These are phyloP conservation scores for Catharus ustulatus DNA, from an alignment of 2,797 vertebrate species.

Conservation along the genomic window DNA sequence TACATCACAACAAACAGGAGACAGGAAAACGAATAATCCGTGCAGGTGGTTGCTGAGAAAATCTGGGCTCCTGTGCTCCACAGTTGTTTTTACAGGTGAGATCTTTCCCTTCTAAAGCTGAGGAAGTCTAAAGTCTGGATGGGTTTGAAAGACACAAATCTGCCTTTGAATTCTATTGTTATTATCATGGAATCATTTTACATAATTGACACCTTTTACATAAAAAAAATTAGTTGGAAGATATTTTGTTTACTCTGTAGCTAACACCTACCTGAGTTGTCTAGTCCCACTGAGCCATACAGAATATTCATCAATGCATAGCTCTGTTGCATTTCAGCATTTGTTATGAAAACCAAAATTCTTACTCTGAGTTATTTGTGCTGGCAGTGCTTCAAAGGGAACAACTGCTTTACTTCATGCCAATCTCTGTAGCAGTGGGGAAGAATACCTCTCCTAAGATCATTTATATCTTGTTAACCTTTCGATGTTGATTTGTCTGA, in stretches of 20 bases:
- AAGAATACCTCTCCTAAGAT: slow-evolving; percentile 64
- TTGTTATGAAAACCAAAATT: slow-evolving; percentile 68
- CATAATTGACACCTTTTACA: slow-evolving; percentile 38
- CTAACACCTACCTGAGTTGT: slow-evolving; percentile 40
- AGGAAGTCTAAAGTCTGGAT: slow-evolving; percentile 7
- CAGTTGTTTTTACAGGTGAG: slow-evolving; percentile 62
- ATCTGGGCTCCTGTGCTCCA: background rate
- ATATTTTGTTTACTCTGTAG: slow-evolving; percentile 56
- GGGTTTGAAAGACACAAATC: slow-evolving; percentile 28
- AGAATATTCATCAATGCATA: slow-evolving; percentile 51
- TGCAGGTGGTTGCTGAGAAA: background rate
- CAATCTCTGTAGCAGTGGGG: slow-evolving; percentile 56
- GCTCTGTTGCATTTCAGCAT: slow-evolving; percentile 61
- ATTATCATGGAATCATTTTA: slow-evolving; percentile 13
- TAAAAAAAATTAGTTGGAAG: background rate
- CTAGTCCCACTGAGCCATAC: slow-evolving; percentile 35
- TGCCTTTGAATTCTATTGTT: slow-evolving; percentile 48
- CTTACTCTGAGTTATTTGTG: slow-evolving; percentile 68
- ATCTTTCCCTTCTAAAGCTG: slow-evolving; percentile 6
- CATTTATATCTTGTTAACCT: slow-evolving; percentile 64
- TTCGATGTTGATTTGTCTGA: slow-evolving; percentile 59
- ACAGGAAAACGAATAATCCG: background rate
- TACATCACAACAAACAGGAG: background rate
- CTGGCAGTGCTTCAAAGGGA: slow-evolving; percentile 70
- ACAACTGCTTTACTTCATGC: slow-evolving; percentile 53